Evolutionary conservation across 2,797 vertebrate genomes (phyloP).

Genomic region (Zalophus californianus): DNA sequence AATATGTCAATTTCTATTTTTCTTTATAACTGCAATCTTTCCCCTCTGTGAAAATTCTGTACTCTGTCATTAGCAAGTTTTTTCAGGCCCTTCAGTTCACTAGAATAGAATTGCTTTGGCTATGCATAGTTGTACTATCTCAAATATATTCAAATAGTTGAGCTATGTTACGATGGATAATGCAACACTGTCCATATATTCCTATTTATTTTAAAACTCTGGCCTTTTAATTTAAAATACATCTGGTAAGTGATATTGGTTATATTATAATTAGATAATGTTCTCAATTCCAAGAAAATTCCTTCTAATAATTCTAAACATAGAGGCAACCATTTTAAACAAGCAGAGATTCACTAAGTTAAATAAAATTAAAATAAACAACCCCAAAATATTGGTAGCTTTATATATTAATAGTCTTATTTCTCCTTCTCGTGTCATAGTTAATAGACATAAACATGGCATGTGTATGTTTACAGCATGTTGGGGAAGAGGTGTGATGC

Average conservation of each 20-base stretch:
- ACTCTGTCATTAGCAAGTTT: neutral
- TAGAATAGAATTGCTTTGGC: neutral
- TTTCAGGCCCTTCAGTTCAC: neutral
- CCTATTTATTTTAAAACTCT: neutral
- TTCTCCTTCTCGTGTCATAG: neutral
- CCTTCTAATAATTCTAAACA: slow-evolving; percentile 12
- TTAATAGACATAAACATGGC: neutral
- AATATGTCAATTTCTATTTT: neutral
- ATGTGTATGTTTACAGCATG: neutral
- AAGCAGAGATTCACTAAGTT: neutral
- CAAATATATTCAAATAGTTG: neutral
- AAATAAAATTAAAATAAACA: slow-evolving; percentile 41
- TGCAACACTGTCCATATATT: neutral
- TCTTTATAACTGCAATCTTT: neutral
- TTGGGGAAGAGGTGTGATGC: too few relatives aligned
- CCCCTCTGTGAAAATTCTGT: neutral
- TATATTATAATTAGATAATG: neutral
- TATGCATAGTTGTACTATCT: neutral
- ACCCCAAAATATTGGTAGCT: neutral
- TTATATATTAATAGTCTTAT: neutral
- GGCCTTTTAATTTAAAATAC: neutral
- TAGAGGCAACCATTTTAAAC: neutral
- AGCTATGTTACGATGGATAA: neutral
- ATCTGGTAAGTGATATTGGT: neutral
- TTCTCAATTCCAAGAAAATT: slow-evolving; percentile 4